Evolutionary conservation across 2,888 invertebrate species (phyloP).

Genomic region (Standfussiana lucernea): DNA sequence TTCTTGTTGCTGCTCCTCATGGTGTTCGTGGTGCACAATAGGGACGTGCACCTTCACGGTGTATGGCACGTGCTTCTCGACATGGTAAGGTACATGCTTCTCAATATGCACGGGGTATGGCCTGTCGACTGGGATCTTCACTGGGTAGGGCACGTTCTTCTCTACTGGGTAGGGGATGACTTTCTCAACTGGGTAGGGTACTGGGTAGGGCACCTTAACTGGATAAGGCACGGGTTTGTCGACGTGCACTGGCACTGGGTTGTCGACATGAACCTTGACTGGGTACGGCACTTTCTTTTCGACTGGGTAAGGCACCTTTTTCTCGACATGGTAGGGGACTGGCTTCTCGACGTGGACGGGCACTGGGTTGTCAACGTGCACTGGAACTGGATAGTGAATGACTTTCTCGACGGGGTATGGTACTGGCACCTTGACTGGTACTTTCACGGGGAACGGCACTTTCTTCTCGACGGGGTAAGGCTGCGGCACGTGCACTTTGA

Average conservation of each 20-base stretch:
- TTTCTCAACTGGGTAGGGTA: slow-evolving; percentile 93
- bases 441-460: slow-evolving; percentile 92
- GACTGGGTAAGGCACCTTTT: slow-evolving; percentile 94
- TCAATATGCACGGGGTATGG: slow-evolving; percentile 92
- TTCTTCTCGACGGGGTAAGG: slow-evolving; percentile 94
- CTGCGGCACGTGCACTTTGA: slow-evolving; percentile 93
- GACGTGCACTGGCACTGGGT: slow-evolving; percentile 94
- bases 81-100: slow-evolving; percentile 92
- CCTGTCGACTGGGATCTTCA: slow-evolving; percentile 91
- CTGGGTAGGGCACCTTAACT: slow-evolving; percentile 94
- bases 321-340: slow-evolving; percentile 93
- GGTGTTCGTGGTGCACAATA: slow-evolving; percentile 82
- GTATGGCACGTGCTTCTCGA: slow-evolving; percentile 93
- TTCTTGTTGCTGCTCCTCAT: slow-evolving; percentile 52
- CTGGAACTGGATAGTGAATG: slow-evolving; percentile 93
- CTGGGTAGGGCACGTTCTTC: slow-evolving; percentile 92
- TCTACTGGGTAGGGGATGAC: slow-evolving; percentile 92
- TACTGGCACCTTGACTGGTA: slow-evolving; percentile 93
- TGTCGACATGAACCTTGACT: slow-evolving; percentile 92
- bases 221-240: slow-evolving; percentile 94
- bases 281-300: slow-evolving; percentile 93
- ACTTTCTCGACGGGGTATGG: slow-evolving; percentile 94
- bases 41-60: slow-evolving; percentile 93
- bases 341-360: slow-evolving; percentile 93
- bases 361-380: slow-evolving; percentile 92